phyloP scores from a whole-genome alignment of 1,140 invertebrate genomes.

The Orchesella cincta region DNA sequence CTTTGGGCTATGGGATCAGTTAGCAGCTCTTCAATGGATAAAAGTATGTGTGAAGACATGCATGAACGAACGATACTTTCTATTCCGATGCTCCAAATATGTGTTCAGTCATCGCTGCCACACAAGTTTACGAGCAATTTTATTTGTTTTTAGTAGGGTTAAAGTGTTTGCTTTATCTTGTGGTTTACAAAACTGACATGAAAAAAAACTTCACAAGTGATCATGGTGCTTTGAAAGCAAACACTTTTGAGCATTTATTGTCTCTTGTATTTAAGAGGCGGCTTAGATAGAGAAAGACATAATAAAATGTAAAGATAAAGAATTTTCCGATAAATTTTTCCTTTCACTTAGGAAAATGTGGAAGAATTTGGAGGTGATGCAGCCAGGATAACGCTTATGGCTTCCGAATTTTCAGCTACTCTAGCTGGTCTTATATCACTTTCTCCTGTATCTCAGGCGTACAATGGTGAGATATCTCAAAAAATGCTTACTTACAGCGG shows the following conservation, averaged over 20 bases:
- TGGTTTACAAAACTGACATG: not conserved
- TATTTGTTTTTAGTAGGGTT: constrained; percentile 21
- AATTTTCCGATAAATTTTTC: not conserved
- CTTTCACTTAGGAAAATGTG: constrained; percentile 44
- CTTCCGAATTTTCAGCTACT: constrained; percentile 44
- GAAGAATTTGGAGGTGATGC: constrained; percentile 47
- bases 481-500: not conserved
- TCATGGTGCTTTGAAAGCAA: no score
- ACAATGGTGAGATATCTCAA: constrained; percentile 39
- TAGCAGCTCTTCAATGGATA: constrained; percentile 49
- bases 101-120: not conserved
- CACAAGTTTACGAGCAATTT: constrained; percentile 4
- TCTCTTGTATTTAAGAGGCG: not conserved
- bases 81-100: not conserved
- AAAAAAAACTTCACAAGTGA: no score
- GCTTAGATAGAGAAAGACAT: not conserved
- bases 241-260: not conserved
- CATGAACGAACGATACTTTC: not conserved
- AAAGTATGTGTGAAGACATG: constrained; percentile 34
- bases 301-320: no score
- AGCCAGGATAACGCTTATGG: constrained; percentile 45
- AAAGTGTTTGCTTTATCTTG: constrained; percentile 28
- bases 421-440: constrained; percentile 45
- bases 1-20: constrained; percentile 49
- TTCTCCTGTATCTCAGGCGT: constrained; percentile 46